Evolutionary conservation across 1,140 invertebrate species (phyloP).

Genomic region (Drosophila truncata): DNA sequence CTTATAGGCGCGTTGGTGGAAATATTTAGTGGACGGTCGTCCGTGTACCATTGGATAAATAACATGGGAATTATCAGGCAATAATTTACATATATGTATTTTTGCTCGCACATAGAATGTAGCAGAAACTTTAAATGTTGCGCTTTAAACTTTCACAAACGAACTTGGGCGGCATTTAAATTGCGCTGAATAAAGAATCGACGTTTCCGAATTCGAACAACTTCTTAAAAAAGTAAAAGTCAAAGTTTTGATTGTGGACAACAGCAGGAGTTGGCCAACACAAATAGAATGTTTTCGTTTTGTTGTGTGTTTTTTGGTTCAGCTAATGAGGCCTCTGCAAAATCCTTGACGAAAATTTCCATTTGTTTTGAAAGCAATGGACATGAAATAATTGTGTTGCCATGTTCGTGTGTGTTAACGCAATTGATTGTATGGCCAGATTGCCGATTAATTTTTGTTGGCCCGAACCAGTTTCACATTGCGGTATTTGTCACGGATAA

Average conservation of each 20-base stretch:
- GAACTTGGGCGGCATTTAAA: slow-evolving; percentile 5
- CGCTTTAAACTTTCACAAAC: slow-evolving; percentile 18
- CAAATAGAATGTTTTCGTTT: slow-evolving; percentile 34
- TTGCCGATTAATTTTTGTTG: slow-evolving; percentile 15
- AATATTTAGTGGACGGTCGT: too few relatives aligned
- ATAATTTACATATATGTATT: too few relatives aligned
- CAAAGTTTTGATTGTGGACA: slow-evolving; percentile 51
- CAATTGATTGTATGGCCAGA: not conserved
- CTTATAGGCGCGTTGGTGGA: too few relatives aligned
- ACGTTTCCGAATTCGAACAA: slow-evolving; percentile 17
- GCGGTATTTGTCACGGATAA: not conserved
- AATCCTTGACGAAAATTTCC: slow-evolving; percentile 32
- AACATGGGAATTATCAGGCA: not conserved
- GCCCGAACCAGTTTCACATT: slow-evolving; percentile 16
- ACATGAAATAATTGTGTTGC: slow-evolving; percentile 9
- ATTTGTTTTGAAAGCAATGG: slow-evolving; percentile 28
- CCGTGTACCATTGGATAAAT: not conserved
- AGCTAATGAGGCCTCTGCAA: slow-evolving; percentile 27
- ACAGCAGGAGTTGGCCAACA: slow-evolving; percentile 26
- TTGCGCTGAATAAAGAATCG: slow-evolving; percentile 18
- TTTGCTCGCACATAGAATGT: not conserved
- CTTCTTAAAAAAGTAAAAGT: slow-evolving; percentile 30
- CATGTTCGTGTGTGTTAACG: slow-evolving; percentile 9
- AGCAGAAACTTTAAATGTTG: slow-evolving; percentile 8
- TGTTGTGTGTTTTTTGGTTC: not conserved